These are phyloP conservation scores for Chymomyza caudatula DNA, from an alignment of 2,888 invertebrate species.

Conservation along the genomic window DNA sequence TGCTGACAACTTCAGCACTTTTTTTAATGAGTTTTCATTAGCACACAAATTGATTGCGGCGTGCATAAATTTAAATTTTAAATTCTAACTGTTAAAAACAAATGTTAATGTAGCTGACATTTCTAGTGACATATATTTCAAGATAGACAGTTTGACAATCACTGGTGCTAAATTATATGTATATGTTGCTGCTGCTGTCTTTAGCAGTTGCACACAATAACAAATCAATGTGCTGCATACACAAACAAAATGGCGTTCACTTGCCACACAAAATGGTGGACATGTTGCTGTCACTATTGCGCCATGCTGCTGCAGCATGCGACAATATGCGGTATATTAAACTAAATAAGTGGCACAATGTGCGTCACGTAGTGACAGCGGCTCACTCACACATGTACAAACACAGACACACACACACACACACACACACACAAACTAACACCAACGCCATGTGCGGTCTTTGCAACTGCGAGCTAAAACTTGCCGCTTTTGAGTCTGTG, in stretches of 20 bases:
- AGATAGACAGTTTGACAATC: not conserved
- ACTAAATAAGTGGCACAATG: constrained; percentile 43
- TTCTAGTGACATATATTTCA: not conserved
- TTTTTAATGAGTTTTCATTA: constrained; percentile 45
- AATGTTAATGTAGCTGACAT: not conserved
- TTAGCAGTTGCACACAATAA: not conserved
- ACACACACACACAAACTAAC: too few relatives aligned
- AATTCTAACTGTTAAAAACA: not conserved
- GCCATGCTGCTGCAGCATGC: constrained; percentile 10
- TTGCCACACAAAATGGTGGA: constrained; percentile 26
- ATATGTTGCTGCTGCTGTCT: not conserved
- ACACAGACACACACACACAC: too few relatives aligned
- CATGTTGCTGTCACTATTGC: constrained; percentile 15
- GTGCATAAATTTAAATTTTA: not conserved
- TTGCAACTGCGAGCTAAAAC: not conserved
- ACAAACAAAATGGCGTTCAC: constrained; percentile 13
- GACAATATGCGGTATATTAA: constrained; percentile 32
- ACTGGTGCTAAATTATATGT: not conserved
- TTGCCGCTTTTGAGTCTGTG: not conserved
- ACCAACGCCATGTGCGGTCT: not conserved
- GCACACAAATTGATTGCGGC: constrained; percentile 40
- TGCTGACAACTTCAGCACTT: constrained; percentile 37
- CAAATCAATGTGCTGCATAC: not conserved
- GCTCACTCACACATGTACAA: not conserved
- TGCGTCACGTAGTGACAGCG: constrained; percentile 40